Base-by-base conservation (phyloP, 1,140 invertebrate species). In the Habropoda laboriosa region DNA sequence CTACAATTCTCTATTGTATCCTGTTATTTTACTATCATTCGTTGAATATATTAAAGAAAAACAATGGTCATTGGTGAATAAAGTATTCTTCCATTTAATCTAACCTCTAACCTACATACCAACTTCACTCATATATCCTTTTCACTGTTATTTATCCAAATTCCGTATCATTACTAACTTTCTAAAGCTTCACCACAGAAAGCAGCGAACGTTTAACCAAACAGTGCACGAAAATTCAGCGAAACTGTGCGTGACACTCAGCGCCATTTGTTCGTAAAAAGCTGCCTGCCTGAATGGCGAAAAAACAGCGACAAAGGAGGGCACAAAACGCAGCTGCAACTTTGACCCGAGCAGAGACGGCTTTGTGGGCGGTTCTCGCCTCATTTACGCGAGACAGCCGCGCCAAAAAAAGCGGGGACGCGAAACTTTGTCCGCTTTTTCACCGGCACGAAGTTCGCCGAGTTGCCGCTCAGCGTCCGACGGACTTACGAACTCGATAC, bases 361-460 rank as follows among this genome's bases (percentile, higher is more conserved):
- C 0, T 30, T 3, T 0, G 7, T 21, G 12, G 18, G 10, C 5
- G 24, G 10, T 12, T 18, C 16, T 24, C 16, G 47, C 2, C 47
- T 24, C 66, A 18, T 51, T 49, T 35, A 18, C 24, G 38, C 13
- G 18, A 24, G 60, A 24, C 12, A 27, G 27, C 18, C 8, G 64
- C 64, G 0, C 7, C 2, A 21, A 63, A 8, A n/a, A n/a, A n/a
- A 30, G n/a, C 45, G 18, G 32, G 10, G 16, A 21, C 12, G 32
- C 13, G 18, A 24, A 38, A 70, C 38, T 72, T 80, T 35, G 30
- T 40, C 13, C 24, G 2, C 10, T 13, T 73, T 60, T 82, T 60
- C 32, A n/a, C 18, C 77, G 45, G n/a, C 61, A 80, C 10, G 8
- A 82, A 77, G 49, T 83, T 83, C 64, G 49, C 35, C 47, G 45